These are phyloP conservation scores for Embiotoca jacksoni DNA, from an alignment of 2,113 vertebrate species.

Conservation along the genomic window DNA sequence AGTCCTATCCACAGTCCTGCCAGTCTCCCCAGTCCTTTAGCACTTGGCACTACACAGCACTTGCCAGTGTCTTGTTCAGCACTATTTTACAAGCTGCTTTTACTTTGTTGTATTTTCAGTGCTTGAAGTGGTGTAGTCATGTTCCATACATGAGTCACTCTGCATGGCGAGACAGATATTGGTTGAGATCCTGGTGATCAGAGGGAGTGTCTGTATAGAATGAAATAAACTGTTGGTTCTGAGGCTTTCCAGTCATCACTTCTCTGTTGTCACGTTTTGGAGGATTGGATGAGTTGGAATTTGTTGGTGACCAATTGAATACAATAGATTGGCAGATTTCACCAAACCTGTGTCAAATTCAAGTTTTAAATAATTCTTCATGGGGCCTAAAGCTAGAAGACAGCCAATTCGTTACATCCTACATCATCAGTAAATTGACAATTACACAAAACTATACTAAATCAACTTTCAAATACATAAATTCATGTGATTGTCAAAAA, in stretches of 20 bases:
- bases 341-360: constrained; percentile 8
- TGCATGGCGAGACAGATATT: constrained; percentile 29
- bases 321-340: neutral
- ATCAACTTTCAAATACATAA: constrained; percentile 60
- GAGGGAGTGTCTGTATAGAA: constrained; percentile 21
- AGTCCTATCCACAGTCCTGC: constrained; percentile 60
- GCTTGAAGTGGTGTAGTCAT: constrained; percentile 22
- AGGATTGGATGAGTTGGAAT: constrained; percentile 7
- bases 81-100: constrained; percentile 25
- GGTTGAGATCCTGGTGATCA: constrained; percentile 22
- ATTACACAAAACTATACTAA: constrained; percentile 59
- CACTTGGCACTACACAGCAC: constrained; percentile 56
- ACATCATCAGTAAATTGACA: constrained; percentile 49
- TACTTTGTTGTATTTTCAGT: constrained; percentile 40
- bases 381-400: constrained; percentile 6
- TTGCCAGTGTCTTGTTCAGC: constrained; percentile 47
- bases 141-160: neutral
- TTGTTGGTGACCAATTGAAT: constrained; percentile 9
- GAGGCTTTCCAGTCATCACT: constrained; percentile 12
- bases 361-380: constrained; percentile 14
- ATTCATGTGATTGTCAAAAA: constrained; percentile 73
- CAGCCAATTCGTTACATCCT: constrained; percentile 40
- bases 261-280: constrained; percentile 8
- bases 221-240: constrained; percentile 30
- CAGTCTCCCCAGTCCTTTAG: constrained; percentile 54